These are phyloP conservation scores for Mesorhabditis sp. DNA, from an alignment of 2,888 invertebrate genomes.

Conservation along the genomic window DNA sequence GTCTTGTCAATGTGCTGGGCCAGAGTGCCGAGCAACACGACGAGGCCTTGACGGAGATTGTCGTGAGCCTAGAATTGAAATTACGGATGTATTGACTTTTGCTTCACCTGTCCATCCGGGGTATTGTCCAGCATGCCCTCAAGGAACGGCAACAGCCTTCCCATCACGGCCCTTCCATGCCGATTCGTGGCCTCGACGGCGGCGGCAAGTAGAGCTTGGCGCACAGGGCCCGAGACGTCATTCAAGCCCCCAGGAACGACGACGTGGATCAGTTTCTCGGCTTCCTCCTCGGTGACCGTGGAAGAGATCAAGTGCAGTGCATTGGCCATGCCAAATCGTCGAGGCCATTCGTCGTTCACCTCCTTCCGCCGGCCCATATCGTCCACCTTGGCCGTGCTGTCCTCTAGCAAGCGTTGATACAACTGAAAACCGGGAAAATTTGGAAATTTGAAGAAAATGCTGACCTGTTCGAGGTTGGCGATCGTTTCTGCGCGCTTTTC, in stretches of 20 bases:
- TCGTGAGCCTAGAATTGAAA: slow-evolving; percentile 73
- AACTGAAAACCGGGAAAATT: slow-evolving; percentile 11
- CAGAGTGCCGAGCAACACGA: slow-evolving; percentile 91
- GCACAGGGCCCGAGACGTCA: slow-evolving; percentile 74
- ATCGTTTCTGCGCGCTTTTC: slow-evolving; percentile 23
- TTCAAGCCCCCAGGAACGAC: slow-evolving; percentile 69
- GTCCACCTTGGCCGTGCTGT: slow-evolving; percentile 68
- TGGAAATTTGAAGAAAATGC: slow-evolving; percentile 6
- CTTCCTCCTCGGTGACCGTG: slow-evolving; percentile 18
- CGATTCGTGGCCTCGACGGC: slow-evolving; percentile 85
- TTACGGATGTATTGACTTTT: no score
- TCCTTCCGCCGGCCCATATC: slow-evolving; percentile 80
- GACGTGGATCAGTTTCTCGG: slow-evolving; percentile 26
- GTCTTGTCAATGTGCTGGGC: slow-evolving; percentile 67
- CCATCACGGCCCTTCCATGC: slow-evolving; percentile 74
- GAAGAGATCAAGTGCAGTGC: not conserved
- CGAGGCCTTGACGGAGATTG: slow-evolving; percentile 85
- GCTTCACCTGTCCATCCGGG: slow-evolving; percentile 52
- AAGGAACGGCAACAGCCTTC: slow-evolving; percentile 59
- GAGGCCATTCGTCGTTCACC: slow-evolving; percentile 83
- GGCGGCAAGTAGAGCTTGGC: slow-evolving; percentile 85
- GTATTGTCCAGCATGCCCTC: slow-evolving; percentile 31
- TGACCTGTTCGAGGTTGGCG: slow-evolving; percentile 25
- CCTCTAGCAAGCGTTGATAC: slow-evolving; percentile 37
- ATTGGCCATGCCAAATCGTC: slow-evolving; percentile 79